Conservation (phyloP, 2,888 invertebrate species). For the Phragmatobia fuliginosa region DNA sequence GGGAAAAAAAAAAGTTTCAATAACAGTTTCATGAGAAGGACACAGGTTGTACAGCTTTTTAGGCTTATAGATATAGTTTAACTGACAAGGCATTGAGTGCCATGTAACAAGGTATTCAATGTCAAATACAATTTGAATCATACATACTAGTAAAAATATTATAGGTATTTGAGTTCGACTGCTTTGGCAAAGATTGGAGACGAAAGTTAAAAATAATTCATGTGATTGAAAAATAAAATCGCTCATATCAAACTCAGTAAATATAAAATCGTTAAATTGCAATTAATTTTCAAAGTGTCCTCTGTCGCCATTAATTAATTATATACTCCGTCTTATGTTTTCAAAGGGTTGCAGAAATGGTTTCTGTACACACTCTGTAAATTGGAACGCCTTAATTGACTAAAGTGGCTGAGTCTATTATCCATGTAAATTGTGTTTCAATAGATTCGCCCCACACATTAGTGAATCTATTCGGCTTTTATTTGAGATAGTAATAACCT, state of each 20-base stretch:
- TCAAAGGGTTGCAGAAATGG: not conserved
- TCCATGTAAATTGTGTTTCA: not conserved
- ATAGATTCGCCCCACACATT: not conserved
- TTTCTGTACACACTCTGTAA: not conserved
- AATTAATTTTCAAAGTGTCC: not conserved
- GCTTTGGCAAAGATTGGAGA: too few species aligned
- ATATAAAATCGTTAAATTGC: not conserved
- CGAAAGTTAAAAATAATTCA: too few species aligned
- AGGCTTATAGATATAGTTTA: not conserved
- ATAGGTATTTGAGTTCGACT: too few species aligned
- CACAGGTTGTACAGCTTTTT: not conserved
- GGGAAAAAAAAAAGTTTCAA: not conserved
- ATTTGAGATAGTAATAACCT: not conserved
- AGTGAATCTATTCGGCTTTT: not conserved
- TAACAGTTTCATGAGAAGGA: not conserved
- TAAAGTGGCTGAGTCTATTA: not conserved
- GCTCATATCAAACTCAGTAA: not conserved
- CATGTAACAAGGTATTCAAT: not conserved
- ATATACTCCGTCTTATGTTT: not conserved
- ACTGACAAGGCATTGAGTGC: not conserved
- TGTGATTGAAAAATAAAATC: not conserved
- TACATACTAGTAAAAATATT: too few species aligned
- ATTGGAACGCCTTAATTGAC: not conserved
- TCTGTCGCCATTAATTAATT: not conserved
- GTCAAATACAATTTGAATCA: not conserved